Percentiles rank a stretch among this genome's conserved stretches.
Evolutionary conservation across 2,797 vertebrate genomes (phyloP).

Genomic region (Heliangelus exortis): DNA sequence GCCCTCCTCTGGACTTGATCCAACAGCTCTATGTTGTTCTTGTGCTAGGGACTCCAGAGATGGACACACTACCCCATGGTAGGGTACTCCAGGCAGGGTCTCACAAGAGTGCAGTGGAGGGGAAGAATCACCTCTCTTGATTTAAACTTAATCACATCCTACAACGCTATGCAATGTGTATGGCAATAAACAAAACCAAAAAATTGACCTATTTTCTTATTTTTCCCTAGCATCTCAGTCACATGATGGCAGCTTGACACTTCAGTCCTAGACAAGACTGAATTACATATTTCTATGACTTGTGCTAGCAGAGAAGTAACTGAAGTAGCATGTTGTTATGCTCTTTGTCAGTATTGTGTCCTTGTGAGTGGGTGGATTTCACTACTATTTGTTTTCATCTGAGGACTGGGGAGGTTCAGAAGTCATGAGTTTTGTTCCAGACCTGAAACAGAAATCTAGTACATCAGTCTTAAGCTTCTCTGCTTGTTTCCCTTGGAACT

Average conservation of each 20-base stretch:
- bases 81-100: too few relatives aligned
- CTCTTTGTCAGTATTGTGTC: background rate
- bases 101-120: too few relatives aligned
- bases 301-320: background rate
- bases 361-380: background rate
- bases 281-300: background rate
- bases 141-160: background rate
- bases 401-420: background rate
- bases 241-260: background rate
- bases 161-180: background rate
- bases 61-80: too few relatives aligned
- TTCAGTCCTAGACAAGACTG: rapidly evolving
- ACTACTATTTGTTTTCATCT: background rate
- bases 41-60: too few relatives aligned
- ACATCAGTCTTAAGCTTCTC: background rate
- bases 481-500: background rate
- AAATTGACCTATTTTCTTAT: background rate
- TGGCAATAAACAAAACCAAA: background rate
- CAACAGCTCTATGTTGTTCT: too few relatives aligned
- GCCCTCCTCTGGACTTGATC: too few relatives aligned
- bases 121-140: background rate
- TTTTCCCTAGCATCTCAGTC: background rate
- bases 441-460: background rate
- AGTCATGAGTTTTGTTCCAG: background rate
- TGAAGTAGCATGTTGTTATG: background rate